phyloP scores from a whole-genome alignment of 2,888 invertebrate genomes.

The Malthinus seriepunctatus region DNA sequence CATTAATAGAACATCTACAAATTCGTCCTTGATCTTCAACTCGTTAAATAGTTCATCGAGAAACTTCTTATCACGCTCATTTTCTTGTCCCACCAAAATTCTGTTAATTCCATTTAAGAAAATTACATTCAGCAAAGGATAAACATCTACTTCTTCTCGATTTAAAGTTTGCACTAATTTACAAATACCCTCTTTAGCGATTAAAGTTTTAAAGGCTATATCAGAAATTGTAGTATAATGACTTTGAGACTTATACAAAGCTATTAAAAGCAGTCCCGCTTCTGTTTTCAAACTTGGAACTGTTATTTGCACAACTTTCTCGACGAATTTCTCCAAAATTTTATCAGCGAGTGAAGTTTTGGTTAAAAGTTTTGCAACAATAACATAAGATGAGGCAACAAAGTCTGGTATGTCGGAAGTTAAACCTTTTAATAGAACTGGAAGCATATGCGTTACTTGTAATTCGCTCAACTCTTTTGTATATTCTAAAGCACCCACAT shows the following conservation, averaged over 20 bases:
- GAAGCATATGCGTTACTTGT: conserved; percentile 70
- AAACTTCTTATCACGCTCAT: conserved; percentile 57
- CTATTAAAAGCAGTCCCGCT: conserved; percentile 66
- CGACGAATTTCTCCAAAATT: conserved; percentile 64
- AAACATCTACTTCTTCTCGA: conserved; percentile 59
- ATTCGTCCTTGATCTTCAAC: conserved; percentile 61
- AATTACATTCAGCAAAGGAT: conserved; percentile 62
- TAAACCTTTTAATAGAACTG: conserved; percentile 72
- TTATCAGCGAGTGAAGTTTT: conserved; percentile 63
- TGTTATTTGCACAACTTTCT: conserved; percentile 60
- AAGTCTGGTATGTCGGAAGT: conserved; percentile 70
- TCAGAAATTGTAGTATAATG: conserved; percentile 58
- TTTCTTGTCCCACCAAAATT: conserved; percentile 58
- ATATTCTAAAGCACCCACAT: conserved; percentile 71
- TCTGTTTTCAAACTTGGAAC: conserved; percentile 63
- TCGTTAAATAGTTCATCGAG: conserved; percentile 63
- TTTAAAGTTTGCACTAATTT: conserved; percentile 59
- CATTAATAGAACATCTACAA: conserved; percentile 62
- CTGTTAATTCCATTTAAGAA: conserved; percentile 58
- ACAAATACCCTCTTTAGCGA: conserved; percentile 56
- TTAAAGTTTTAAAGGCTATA: conserved; percentile 58
- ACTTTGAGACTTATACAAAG: conserved; percentile 63
- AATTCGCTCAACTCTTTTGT: conserved; percentile 58
- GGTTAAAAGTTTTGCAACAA: conserved; percentile 69
- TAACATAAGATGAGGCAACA: conserved; percentile 73